Evolutionary conservation across 1,140 invertebrate species (phyloP).

Genomic region (Schlechtendalia chinensis): DNA sequence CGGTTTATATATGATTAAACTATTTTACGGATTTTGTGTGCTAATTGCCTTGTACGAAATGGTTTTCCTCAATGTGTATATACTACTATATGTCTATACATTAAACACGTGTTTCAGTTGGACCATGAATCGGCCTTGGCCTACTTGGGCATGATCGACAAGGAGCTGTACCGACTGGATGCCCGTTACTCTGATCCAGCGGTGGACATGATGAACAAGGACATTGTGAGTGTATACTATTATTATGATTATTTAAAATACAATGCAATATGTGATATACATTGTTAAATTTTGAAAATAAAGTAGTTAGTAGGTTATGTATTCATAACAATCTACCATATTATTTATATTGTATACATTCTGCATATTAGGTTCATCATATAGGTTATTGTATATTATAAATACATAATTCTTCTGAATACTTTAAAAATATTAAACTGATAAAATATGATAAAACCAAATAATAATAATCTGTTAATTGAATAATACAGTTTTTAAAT

Average conservation of each 20-base stretch:
- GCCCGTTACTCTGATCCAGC: slow-evolving; percentile 16
- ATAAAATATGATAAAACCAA: neutral
- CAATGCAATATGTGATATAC: neutral
- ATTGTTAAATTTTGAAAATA: neutral
- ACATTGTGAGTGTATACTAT: slow-evolving; percentile 23
- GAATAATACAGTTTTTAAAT: too few species aligned
- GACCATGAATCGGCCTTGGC: slow-evolving; percentile 26
- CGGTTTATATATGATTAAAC: too few species aligned
- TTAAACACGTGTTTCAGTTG: slow-evolving; percentile 12
- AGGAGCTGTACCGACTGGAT: slow-evolving; percentile 18
- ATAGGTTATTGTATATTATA: neutral
- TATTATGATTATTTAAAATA: neutral
- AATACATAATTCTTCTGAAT: neutral
- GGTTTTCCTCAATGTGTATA: too few species aligned
- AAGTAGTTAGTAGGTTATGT: too few species aligned
- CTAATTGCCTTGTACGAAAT: too few species aligned
- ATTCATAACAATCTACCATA: too few species aligned
- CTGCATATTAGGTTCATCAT: neutral
- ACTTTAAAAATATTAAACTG: neutral
- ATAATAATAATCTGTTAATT: too few species aligned
- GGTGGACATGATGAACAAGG: neutral
- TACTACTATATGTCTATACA: too few species aligned
- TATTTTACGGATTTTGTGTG: too few species aligned
- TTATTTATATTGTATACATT: neutral
- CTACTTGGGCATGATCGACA: slow-evolving; percentile 29